Conservation (phyloP, 1,140 invertebrate genomes). For the Papilio polytes region DNA sequence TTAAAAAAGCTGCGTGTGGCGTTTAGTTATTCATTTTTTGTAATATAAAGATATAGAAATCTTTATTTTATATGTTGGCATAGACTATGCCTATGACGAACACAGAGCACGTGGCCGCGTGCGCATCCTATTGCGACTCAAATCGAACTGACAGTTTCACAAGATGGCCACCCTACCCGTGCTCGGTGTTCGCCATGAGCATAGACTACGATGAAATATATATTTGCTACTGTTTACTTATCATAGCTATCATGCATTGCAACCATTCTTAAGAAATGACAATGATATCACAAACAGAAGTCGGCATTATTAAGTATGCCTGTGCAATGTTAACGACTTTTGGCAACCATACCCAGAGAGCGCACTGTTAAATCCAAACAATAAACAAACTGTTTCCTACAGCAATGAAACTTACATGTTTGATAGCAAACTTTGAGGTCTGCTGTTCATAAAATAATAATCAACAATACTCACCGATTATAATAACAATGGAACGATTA, state of each 20-base stretch:
- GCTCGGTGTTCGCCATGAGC: too few relatives aligned
- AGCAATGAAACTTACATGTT: conserved; percentile 56
- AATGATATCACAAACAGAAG: conserved; percentile 52
- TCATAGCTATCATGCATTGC: conserved; percentile 13
- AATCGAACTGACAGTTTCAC: too few relatives aligned
- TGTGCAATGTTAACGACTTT: conserved; percentile 71
- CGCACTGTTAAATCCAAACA: conserved; percentile 58
- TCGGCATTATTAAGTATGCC: conserved; percentile 58
- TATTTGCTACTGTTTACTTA: too few relatives aligned
- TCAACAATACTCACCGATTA: conserved; percentile 12
- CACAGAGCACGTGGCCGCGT: too few relatives aligned
- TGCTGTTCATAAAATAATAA: conserved; percentile 39
- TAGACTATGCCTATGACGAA: too few relatives aligned
- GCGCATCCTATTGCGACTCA: too few relatives aligned
- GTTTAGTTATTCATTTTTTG: too few relatives aligned
- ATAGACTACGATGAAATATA: too few relatives aligned
- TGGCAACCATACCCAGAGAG: conserved; percentile 57
- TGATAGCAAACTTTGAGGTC: conserved; percentile 46
- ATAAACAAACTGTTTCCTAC: conserved; percentile 69
- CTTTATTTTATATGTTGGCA: too few relatives aligned
- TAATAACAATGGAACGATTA: not conserved
- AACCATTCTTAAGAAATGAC: conserved; percentile 39
- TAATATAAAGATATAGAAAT: too few relatives aligned
- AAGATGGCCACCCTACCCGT: too few relatives aligned
- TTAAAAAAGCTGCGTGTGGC: too few relatives aligned